Evolutionary conservation across 1,140 invertebrate genomes (phyloP), one percentile per base, ranked within the genome.

Genomic region (Drosophila persimilis): DNA sequence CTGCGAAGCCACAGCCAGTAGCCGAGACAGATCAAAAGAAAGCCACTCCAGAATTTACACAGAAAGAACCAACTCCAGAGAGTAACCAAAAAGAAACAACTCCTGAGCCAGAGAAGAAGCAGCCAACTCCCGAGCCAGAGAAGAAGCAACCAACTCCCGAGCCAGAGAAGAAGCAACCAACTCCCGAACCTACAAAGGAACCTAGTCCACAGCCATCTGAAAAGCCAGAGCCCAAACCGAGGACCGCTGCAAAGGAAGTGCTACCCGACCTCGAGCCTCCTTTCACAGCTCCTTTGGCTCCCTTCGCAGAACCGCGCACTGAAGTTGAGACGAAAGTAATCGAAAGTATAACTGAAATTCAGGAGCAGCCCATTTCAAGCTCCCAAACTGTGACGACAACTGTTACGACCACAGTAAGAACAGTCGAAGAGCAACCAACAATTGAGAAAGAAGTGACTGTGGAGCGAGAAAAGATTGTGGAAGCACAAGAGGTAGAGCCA

Each of bases 211-310:
- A 72, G 1, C 24, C 53, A 13, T 3, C 35, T 5, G n/a, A 15
- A 5, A 89, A 78, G 17, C 79, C 79, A 17, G 77, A 89, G 31
- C 77, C 85, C 0, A 67, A 48, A 17, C 73, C 76, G 2, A 69
- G 84, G 54, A 29, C 31, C 1, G 39, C 15, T 7, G 45, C 69
- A 2, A 79, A 71, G 11, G 64, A 79, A 11, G 61, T 71, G 31
- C 22, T 24, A n/a, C n/a, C 35, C 0, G 64, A 73, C 26, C 47
- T 84, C 24, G 57, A 76, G 24, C 83, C 75, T 26, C 84, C 67
- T 1, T 88, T 60, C 24, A 79, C 67, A 17, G 79, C 72, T 26
- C 84, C 83, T 7, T 41, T 86, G 2, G 63, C 60, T 13, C 78
- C 83, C 17, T 86, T 86, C 17, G 41, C 48, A 6, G 61, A 73